Percentiles rank a stretch among this genome's conserved stretches.
Evolutionary conservation across 2,797 vertebrate species (phyloP).

Genomic region (Simalia tracyae): DNA sequence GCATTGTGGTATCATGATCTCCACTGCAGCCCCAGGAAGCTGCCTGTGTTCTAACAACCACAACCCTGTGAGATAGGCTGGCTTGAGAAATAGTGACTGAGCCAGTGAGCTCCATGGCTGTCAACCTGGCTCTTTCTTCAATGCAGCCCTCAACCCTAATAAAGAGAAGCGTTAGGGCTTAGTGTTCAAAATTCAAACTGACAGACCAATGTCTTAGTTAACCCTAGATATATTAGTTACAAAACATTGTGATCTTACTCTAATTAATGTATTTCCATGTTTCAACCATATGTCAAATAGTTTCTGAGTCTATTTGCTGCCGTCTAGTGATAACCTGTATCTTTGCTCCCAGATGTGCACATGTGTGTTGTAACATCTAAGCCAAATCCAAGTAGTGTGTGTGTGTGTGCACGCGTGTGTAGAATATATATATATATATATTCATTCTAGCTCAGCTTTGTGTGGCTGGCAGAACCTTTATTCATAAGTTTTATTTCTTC

Average conservation of each 20-base stretch:
- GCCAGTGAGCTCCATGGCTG: background rate
- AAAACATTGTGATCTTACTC: background rate
- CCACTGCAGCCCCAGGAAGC: background rate
- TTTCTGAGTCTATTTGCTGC: background rate
- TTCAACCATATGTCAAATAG: background rate
- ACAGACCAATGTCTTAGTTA: background rate
- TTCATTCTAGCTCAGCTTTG: background rate
- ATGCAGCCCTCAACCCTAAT: background rate
- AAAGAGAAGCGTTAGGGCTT: background rate
- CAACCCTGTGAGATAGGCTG: background rate
- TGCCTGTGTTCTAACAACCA: background rate
- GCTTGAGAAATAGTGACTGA: background rate
- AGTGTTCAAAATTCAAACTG: background rate
- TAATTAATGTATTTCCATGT: background rate
- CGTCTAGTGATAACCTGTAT: background rate
- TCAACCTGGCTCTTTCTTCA: background rate
- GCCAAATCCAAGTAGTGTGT: background rate
- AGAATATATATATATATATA: background rate
- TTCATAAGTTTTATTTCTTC: constrained; percentile 17
- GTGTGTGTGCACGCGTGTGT: background rate
- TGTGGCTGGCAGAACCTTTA: background rate
- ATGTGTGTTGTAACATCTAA: background rate
- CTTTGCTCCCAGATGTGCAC: background rate
- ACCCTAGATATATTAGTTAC: background rate
- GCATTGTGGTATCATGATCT: background rate